A percentile compares a stretch with the other conserved stretches of the same genome.
Conservation (phyloP, 2,888 invertebrate genomes). For the Morpho helenor region DNA sequence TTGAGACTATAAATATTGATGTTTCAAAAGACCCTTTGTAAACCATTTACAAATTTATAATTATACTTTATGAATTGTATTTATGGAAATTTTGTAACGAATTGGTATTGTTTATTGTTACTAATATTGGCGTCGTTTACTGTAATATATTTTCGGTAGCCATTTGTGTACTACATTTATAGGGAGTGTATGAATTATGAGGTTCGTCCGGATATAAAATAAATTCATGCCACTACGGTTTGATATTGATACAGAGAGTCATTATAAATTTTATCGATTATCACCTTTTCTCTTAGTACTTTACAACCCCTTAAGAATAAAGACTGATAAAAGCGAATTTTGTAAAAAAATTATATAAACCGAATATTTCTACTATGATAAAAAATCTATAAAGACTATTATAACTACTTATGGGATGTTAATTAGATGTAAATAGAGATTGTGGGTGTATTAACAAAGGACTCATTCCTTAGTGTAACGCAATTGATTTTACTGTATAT, state of each 20-base stretch:
- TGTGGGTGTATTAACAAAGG: conserved; percentile 10
- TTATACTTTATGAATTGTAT: conserved; percentile 32
- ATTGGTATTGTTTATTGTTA: conserved; percentile 24
- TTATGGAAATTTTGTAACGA: conserved; percentile 23
- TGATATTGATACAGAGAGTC: conserved; percentile 9
- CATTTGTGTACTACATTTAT: not conserved
- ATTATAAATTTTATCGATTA: conserved; percentile 13
- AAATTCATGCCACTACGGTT: conserved; percentile 9
- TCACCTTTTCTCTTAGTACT: conserved; percentile 26
- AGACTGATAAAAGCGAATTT: conserved; percentile 76
- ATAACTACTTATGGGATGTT: conserved; percentile 32
- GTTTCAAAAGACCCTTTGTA: conserved; percentile 48
- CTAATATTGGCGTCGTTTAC: conserved; percentile 17
- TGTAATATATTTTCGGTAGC: conserved; percentile 8
- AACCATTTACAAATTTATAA: conserved; percentile 51
- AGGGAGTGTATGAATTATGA: conserved; percentile 5
- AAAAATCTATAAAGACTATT: conserved; percentile 36
- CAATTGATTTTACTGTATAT: conserved; percentile 22
- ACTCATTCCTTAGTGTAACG: conserved; percentile 11
- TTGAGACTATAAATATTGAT: conserved; percentile 27
- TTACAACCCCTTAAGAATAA: conserved; percentile 42
- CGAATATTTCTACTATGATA: conserved; percentile 36
- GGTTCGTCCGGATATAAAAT: conserved; percentile 13
- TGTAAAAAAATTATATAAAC: conserved; percentile 38
- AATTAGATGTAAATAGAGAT: conserved; percentile 17